Conservation (phyloP, 1,140 invertebrate genomes). For the Atta cephalotes region DNA sequence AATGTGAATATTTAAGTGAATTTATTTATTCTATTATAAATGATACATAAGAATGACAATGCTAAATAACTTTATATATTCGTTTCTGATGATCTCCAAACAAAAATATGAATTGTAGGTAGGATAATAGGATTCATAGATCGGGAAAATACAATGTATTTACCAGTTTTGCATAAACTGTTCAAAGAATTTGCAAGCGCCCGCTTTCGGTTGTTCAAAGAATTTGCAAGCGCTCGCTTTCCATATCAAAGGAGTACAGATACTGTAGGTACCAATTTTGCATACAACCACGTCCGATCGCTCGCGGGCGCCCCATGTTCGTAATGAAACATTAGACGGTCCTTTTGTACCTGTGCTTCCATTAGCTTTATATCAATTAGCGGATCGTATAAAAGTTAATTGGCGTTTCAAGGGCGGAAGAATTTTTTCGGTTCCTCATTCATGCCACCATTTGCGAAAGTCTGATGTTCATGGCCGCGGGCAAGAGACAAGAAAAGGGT, state of each 20-base stretch:
- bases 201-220: slow-evolving; percentile 38
- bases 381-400: slow-evolving; percentile 55
- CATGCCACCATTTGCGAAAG: slow-evolving; percentile 28
- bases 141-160: slow-evolving; percentile 28
- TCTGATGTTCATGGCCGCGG: slow-evolving; percentile 33
- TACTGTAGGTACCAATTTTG: slow-evolving; percentile 37
- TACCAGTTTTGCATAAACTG: slow-evolving; percentile 26
- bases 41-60: neutral
- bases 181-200: slow-evolving; percentile 57
- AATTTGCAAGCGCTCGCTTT: slow-evolving; percentile 55
- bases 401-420: slow-evolving; percentile 43
- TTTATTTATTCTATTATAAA: neutral
- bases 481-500: slow-evolving; percentile 53
- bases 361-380: slow-evolving; percentile 58
- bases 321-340: slow-evolving; percentile 41
- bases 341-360: slow-evolving; percentile 41
- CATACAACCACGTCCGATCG: slow-evolving; percentile 52
- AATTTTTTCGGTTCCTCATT: slow-evolving; percentile 42
- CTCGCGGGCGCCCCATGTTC: neutral
- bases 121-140: neutral
- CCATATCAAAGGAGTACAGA: slow-evolving; percentile 58
- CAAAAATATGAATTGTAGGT: slow-evolving; percentile 28
- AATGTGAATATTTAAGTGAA: neutral
- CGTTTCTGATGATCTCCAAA: neutral
- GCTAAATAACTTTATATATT: neutral